phyloP scores from a whole-genome alignment of 2,113 vertebrate genomes.

The Osmerus eperlanus region DNA sequence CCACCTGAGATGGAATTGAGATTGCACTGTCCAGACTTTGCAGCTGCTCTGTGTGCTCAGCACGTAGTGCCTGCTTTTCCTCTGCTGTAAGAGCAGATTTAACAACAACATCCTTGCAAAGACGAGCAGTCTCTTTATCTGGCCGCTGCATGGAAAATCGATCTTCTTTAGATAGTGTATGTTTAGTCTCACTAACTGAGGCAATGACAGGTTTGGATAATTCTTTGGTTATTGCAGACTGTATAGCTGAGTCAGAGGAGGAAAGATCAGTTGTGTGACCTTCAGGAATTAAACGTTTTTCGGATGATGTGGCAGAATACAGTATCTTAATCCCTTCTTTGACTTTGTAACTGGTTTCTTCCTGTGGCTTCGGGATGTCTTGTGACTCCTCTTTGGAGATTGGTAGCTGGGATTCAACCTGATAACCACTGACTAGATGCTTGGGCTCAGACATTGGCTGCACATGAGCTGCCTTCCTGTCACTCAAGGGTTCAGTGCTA shows the following conservation, averaged over 20 bases:
- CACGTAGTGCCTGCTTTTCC: constrained; percentile 67
- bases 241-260: constrained; percentile 50
- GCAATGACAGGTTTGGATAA: constrained; percentile 41
- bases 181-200: constrained; percentile 64
- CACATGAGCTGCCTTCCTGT: constrained; percentile 41
- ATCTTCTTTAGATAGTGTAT: constrained; percentile 65
- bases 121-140: constrained; percentile 52
- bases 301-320: constrained; percentile 67
- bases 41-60: constrained; percentile 59
- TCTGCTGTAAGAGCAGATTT: constrained; percentile 66
- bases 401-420: constrained; percentile 65
- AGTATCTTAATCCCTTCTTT: constrained; percentile 74
- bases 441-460: constrained; percentile 60
- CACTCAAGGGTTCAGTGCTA: constrained; percentile 53
- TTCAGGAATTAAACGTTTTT: constrained; percentile 63
- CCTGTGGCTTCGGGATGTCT: constrained; percentile 51
- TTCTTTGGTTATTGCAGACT: constrained; percentile 53
- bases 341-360: constrained; percentile 66
- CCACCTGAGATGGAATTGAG: constrained; percentile 56
- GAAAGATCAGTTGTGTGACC: constrained; percentile 62
- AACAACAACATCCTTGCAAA: constrained; percentile 57
- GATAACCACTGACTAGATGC: constrained; percentile 68
- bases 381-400: constrained; percentile 70
- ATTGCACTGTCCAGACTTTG: constrained; percentile 57
- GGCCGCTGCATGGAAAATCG: constrained; percentile 48